Evolutionary conservation across 1,140 invertebrate genomes (phyloP).

Genomic region (Drosophila hydei): DNA sequence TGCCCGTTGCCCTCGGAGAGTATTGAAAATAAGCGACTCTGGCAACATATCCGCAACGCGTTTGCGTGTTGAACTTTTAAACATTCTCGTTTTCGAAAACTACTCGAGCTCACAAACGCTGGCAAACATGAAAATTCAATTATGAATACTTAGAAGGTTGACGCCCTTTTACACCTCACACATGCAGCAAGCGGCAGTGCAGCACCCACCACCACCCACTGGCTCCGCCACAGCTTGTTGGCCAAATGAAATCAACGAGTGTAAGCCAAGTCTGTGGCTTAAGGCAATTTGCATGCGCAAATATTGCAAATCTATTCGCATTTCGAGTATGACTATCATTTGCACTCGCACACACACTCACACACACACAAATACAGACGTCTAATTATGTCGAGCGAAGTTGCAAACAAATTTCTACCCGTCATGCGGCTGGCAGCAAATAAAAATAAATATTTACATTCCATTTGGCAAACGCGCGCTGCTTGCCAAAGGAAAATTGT

Average conservation of each 20-base stretch:
- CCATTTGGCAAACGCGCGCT: slow-evolving; percentile 69
- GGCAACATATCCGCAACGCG: slow-evolving; percentile 49
- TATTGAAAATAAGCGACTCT: slow-evolving; percentile 10
- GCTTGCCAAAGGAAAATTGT: slow-evolving; percentile 73
- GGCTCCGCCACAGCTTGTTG: neutral
- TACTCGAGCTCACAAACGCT: slow-evolving; percentile 52
- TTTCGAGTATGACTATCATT: slow-evolving; percentile 65
- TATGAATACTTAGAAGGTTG: slow-evolving; percentile 75
- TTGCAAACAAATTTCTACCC: slow-evolving; percentile 65
- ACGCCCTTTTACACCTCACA: slow-evolving; percentile 54
- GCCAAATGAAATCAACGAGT: slow-evolving; percentile 39
- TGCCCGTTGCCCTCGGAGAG: too few relatives aligned
- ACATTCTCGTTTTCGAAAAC: slow-evolving; percentile 51
- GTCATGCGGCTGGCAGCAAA: slow-evolving; percentile 60
- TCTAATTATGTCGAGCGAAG: slow-evolving; percentile 77
- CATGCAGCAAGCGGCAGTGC: neutral
- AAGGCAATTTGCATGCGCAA: slow-evolving; percentile 78
- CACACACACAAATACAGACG: slow-evolving; percentile 51
- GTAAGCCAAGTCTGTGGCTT: slow-evolving; percentile 69
- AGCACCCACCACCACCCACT: neutral
- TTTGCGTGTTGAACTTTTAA: slow-evolving; percentile 38
- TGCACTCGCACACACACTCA: slow-evolving; percentile 55
- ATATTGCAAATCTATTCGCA: slow-evolving; percentile 75
- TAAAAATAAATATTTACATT: slow-evolving; percentile 82
- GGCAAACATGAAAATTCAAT: slow-evolving; percentile 79